These are phyloP conservation scores for Folsomia manolachei DNA, from an alignment of 2,888 invertebrate species.

Conservation along the genomic window DNA sequence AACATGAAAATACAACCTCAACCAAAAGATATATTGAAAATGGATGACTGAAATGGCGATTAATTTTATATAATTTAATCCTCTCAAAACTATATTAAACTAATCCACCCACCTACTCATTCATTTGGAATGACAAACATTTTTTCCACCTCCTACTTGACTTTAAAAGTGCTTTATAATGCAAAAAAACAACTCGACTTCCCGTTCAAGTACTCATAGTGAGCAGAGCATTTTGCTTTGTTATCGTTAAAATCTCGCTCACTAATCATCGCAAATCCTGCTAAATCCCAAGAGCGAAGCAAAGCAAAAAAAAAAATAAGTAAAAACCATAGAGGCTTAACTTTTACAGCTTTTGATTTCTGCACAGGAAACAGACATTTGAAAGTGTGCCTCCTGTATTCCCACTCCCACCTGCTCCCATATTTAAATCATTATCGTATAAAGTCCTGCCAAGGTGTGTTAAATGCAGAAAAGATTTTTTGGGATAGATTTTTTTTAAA, in stretches of 20 bases:
- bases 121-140: neutral
- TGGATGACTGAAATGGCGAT: neutral
- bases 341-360: neutral
- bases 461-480: neutral
- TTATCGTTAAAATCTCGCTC: neutral
- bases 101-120: neutral
- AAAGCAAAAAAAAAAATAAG: too few relatives aligned
- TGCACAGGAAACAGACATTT: slow-evolving; percentile 7
- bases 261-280: neutral
- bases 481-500: neutral
- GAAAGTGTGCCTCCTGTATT: neutral
- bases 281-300: neutral
- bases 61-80: neutral
- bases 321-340: too few relatives aligned
- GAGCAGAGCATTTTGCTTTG: neutral
- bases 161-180: too few relatives aligned
- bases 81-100: too few relatives aligned
- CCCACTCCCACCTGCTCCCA: neutral
- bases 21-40: neutral
- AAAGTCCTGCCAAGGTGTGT: too few relatives aligned
- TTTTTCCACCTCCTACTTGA: neutral
- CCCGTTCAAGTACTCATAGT: neutral
- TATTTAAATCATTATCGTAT: too few relatives aligned
- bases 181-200: neutral
- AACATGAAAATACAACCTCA: neutral